A percentile compares a stretch with the other conserved stretches of the same genome.
Evolutionary conservation across 2,888 invertebrate species (phyloP).

Genomic region (Drosophila silvestris): DNA sequence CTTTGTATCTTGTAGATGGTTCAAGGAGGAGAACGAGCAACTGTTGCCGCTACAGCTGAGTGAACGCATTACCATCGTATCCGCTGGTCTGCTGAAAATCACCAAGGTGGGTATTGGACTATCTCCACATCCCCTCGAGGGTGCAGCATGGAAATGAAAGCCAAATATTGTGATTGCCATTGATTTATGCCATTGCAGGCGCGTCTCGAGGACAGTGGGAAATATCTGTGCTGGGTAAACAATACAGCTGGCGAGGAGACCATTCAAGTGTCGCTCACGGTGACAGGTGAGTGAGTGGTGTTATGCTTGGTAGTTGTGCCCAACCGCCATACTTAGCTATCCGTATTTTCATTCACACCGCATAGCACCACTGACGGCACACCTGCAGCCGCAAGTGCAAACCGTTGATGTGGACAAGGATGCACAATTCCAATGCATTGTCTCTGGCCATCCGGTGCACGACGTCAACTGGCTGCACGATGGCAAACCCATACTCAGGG

Average conservation of each 20-base stretch:
- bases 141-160: conserved; percentile 51
- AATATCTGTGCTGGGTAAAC: conserved; percentile 95
- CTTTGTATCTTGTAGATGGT: conserved; percentile 87
- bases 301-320: background rate
- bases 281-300: conserved; percentile 88
- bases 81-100: conserved; percentile 89
- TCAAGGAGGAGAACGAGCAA: conserved; percentile 90
- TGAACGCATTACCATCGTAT: conserved; percentile 87
- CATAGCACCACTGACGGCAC: conserved; percentile 91
- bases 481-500: conserved; percentile 88
- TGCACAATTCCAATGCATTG: conserved; percentile 94
- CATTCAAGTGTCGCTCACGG: conserved; percentile 91
- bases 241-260: conserved; percentile 94
- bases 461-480: conserved; percentile 93
- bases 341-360: background rate
- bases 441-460: conserved; percentile 93
- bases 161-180: conserved; percentile 65
- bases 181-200: conserved; percentile 79
- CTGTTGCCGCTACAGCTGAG: conserved; percentile 89
- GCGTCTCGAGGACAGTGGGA: conserved; percentile 92
- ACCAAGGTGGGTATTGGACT: conserved; percentile 86
- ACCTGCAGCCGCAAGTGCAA: conserved; percentile 91
- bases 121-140: no score
- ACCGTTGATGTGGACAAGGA: conserved; percentile 94
- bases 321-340: background rate